These are phyloP conservation scores for Typhlomys cinereus DNA, from an alignment of 2,113 vertebrate genomes.

Conservation along the genomic window DNA sequence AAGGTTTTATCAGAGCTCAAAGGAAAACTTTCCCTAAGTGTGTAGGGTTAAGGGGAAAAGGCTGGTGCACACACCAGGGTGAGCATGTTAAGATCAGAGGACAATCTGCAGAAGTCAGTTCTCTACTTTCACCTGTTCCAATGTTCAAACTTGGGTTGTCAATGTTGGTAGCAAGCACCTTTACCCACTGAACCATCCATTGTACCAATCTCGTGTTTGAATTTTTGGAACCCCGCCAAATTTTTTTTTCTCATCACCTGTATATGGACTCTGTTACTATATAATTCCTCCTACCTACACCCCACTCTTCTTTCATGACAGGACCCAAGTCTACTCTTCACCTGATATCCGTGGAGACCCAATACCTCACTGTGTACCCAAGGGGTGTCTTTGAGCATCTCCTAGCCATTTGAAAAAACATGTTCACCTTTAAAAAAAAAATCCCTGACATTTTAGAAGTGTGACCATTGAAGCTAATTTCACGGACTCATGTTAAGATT, in stretches of 20 bases:
- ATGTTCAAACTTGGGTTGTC: too few relatives aligned
- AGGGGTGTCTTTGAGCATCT: slow-evolving; percentile 3
- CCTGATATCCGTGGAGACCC: neutral
- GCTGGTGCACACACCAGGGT: too few relatives aligned
- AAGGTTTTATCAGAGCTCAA: neutral
- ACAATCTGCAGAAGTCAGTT: too few relatives aligned
- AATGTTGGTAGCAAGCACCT: too few relatives aligned
- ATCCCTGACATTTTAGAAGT: neutral
- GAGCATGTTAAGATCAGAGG: too few relatives aligned
- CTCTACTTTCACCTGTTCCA: too few relatives aligned
- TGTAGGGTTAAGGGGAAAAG: too few relatives aligned
- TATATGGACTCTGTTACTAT: neutral
- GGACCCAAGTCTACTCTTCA: neutral
- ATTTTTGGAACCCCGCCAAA: neutral
- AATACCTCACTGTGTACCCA: neutral
- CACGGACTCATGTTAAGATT: neutral
- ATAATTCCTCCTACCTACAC: neutral
- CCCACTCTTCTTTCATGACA: neutral
- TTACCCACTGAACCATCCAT: too few relatives aligned
- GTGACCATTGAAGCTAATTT: neutral
- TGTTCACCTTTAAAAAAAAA: neutral
- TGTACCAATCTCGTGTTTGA: too few relatives aligned
- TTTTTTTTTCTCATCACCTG: neutral
- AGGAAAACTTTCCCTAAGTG: neutral
- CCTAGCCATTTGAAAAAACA: slow-evolving; percentile 9